Base-by-base conservation (phyloP, 2,113 vertebrate genomes). In the Saguinus midas region DNA sequence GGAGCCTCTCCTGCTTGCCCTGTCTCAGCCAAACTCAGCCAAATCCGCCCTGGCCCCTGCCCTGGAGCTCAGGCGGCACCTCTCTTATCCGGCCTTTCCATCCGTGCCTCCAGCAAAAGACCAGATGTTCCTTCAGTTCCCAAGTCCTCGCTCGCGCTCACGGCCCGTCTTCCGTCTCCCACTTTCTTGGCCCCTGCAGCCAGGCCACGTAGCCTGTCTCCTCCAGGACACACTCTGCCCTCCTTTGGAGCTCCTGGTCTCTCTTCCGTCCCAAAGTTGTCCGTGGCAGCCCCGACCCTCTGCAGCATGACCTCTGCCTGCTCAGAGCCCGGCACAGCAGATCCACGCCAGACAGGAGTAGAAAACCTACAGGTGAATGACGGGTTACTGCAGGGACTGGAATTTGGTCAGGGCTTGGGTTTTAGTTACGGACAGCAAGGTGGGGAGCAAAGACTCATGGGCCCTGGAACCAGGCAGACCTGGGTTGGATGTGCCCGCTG, bases 271-370 rank as follows among this genome's bases (percentile, higher is more conserved):
- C 11, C 35, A 55, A 40, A 23, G 25, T 40, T 2, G 50, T 45
- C 45, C 0, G 0, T 8, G 37, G 48, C 13, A 23, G 27, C 43
- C 21, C 23, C 20, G 8, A 7, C 32, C 57, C 4, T 2, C 43
- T 35, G 61, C 11, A 27, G 43, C 1, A 3, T 5, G 1, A 7
- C 18, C 57, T 43, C 3, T 4, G 37, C 72, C 2, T 1, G 27
- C 61, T 12, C 29, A 2, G n/a, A 0, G 23, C 13, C 40, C 1
- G 0, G 20, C 25, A 37, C 2, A 37, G 25, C 40, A 66, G 76
- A 37, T 4, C 17, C 18, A 1, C 0, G 6, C 6, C 29, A 75
- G 85, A 43, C 0, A 13, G 0, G 1, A 11, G 17, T 3, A 2
- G 21, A n/a, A 70, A 27, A 37, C 5, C 14, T 7, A 14, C 8